Evolutionary conservation across 2,888 invertebrate species (phyloP), one percentile per base, ranked within the genome.

Genomic region (Chydorus sphaericus): DNA sequence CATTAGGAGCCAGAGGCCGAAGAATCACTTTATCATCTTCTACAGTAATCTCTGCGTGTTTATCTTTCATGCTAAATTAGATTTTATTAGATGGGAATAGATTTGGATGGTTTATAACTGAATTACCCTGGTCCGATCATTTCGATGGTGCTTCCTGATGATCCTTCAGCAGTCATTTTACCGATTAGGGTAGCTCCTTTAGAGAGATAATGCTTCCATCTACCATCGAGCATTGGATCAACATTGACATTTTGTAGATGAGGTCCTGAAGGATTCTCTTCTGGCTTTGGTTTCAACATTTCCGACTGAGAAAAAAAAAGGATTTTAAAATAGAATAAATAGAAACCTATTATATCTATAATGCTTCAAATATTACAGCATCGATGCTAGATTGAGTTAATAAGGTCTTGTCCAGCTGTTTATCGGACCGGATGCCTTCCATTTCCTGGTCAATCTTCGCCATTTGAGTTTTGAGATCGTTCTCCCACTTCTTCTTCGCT

Each of bases 221-320:
- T 70, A 5, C 75, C 74, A 0, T 72, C 69, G 55, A 78, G 65
- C 63, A 71, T 70, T 2, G 75, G 73, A 63, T 77, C 77, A 62
- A 71, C 68, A 65, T 77, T 77, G 58, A 77, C 62, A 64, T 78
- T 78, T 65, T 69, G 75, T 37, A 77, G 62, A 64, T 76, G 73
- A 3, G 76, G 71, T 49, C 67, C 65, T 3, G 63, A 69, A 60
- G n/a, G n/a, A n/a, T n/a, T n/a, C n/a, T n/a, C n/a, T n/a, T n/a
- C n/a, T n/a, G n/a, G n/a, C n/a, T n/a, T n/a, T n/a, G n/a, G n/a
- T n/a, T n/a, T n/a, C n/a, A n/a, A n/a, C n/a, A n/a, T n/a, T n/a
- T n/a, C 10, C 7, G 18, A 30, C 29, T 50, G 6, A 50, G 14
- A 29, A 29, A n/a, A 50, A 5, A 16, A 4, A 7, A 30, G 6